These are phyloP conservation scores for Engystomops pustulosus DNA, from an alignment of 2,113 vertebrate genomes.

Conservation along the genomic window DNA sequence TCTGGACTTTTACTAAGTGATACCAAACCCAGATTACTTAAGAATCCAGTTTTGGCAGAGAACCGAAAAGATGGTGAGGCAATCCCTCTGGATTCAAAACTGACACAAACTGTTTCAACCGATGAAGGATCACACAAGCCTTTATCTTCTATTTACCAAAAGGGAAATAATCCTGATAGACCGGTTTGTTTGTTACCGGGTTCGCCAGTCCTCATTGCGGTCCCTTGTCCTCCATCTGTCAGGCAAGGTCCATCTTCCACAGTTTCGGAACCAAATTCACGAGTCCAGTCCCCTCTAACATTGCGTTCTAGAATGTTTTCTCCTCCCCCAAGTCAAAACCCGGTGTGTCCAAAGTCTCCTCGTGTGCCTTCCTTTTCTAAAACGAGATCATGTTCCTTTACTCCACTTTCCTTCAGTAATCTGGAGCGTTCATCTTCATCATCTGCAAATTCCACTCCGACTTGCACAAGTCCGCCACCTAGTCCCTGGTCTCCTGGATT, in stretches of 20 bases:
- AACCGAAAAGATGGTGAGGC: slow-evolving; percentile 51
- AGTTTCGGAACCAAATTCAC: slow-evolving; percentile 77
- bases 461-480: slow-evolving; percentile 70
- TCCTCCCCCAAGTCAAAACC: slow-evolving; percentile 67
- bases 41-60: neutral
- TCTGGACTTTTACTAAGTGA: slow-evolving; percentile 27
- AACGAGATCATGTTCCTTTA: slow-evolving; percentile 60
- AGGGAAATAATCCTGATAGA: neutral
- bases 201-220: slow-evolving; percentile 48
- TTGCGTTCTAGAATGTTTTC: slow-evolving; percentile 67
- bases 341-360: slow-evolving; percentile 71
- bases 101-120: slow-evolving; percentile 22
- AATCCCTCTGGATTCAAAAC: slow-evolving; percentile 44
- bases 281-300: slow-evolving; percentile 74
- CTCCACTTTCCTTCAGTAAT: slow-evolving; percentile 67
- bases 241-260: slow-evolving; percentile 72
- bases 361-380: slow-evolving; percentile 64
- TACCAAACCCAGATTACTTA: slow-evolving; percentile 8
- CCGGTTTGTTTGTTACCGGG: slow-evolving; percentile 37
- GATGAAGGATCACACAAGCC: slow-evolving; percentile 48
- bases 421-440: slow-evolving; percentile 66
- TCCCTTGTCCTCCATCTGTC: slow-evolving; percentile 57
- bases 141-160: neutral
- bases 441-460: slow-evolving; percentile 62
- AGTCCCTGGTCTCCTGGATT: slow-evolving; percentile 57